Conservation (phyloP, 2,113 vertebrate genomes). For the Caranx ignobilis region DNA sequence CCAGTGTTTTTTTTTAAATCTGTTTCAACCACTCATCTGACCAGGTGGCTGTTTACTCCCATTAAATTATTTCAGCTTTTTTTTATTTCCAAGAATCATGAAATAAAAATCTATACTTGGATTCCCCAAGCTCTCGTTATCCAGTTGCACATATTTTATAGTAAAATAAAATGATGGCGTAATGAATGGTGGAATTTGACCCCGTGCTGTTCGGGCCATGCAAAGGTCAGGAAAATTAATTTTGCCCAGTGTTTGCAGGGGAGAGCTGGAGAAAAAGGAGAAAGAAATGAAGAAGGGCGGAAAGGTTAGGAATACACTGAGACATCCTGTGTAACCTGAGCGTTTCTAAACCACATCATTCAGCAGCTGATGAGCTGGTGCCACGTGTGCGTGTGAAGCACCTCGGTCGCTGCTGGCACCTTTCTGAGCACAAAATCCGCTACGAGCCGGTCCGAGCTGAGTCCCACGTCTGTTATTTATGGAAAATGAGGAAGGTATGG, state of each 20-base stretch:
- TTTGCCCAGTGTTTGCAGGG: slow-evolving; percentile 64
- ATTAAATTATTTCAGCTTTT: slow-evolving; percentile 71
- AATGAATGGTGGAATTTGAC: slow-evolving; percentile 78
- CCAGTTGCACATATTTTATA: slow-evolving; percentile 72
- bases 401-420: slow-evolving; percentile 75
- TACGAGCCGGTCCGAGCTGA: slow-evolving; percentile 56
- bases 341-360: slow-evolving; percentile 38
- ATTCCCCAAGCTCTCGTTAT: slow-evolving; percentile 81
- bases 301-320: slow-evolving; percentile 62
- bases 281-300: slow-evolving; percentile 17
- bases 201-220: slow-evolving; percentile 62
- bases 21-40: slow-evolving; percentile 51
- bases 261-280: slow-evolving; percentile 9
- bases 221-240: slow-evolving; percentile 80
- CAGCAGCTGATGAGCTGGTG: slow-evolving; percentile 45
- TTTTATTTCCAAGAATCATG: slow-evolving; percentile 46
- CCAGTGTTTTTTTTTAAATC: slow-evolving; percentile 41
- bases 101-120: slow-evolving; percentile 77
- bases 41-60: slow-evolving; percentile 77
- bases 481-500: slow-evolving; percentile 78
- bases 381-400: slow-evolving; percentile 52
- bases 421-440: slow-evolving; percentile 72
- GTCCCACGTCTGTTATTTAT: slow-evolving; percentile 77
- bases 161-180: slow-evolving; percentile 70
- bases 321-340: slow-evolving; percentile 52